Evolutionary conservation across 2,797 vertebrate species (phyloP), one percentile per base, ranked within the genome.

Genomic region (Pangasius mekongensis): DNA sequence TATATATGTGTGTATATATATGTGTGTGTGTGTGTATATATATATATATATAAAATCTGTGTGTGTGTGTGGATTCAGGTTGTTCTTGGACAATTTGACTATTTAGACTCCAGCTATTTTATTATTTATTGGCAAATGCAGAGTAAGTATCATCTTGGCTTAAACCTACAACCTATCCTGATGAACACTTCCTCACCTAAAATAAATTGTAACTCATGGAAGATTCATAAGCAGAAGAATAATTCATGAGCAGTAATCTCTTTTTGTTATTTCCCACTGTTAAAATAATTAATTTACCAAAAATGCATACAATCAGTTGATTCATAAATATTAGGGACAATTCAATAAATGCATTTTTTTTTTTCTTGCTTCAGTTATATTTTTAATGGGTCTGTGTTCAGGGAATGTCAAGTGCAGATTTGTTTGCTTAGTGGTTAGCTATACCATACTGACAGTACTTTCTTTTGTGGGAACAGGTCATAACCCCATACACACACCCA

Each of bases 391-490:
- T 83, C 56, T 39, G 36, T 85, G 18, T 22, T 89, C 30, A 85
- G 22, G 80, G 22, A 33, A 43, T 27, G 60, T 69, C 66, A 47
- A 39, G 8, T 62, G 16, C 13, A 33, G n/a, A 54, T 69, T 84
- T n/a, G 24, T 66, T 54, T 85, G 62, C 36, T 27, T 62, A 54
- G n/a, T 54, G 5, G 36, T 67, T 81, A 24, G 18, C 2, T 73
- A 58, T 69, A 66, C 22, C 27, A 62, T 24, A 82, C 84, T 85
- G 60, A 18, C 27, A 27, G 64, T 30, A 67, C 64, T 86, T 66
- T 60, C 43, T 86, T 81, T 78, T 36, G 30, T 39, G 80, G 71
- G 16, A 84, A 49, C 60, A 54, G 62, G 83, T 80, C 60, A 66
- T 67, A 66, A 66, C 60, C 64, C 60, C 24, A 52, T 80, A 52